Conservation (phyloP, 2,113 vertebrate genomes). For the Aspiorhynchus laticeps region DNA sequence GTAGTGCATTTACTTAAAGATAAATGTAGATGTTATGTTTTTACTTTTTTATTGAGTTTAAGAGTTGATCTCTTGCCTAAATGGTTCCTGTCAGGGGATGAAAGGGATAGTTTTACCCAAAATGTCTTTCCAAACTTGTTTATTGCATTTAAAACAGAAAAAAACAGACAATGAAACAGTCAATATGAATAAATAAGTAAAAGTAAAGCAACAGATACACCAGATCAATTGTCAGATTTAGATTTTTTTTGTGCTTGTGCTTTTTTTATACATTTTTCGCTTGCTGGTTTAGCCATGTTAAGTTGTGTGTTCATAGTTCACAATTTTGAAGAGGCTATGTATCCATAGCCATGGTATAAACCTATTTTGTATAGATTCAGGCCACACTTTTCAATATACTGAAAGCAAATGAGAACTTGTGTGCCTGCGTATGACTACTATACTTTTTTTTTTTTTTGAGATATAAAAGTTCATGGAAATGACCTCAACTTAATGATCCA, state of each 20-base stretch:
- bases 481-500: background rate
- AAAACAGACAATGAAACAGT: background rate
- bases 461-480: background rate
- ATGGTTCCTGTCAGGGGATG: background rate
- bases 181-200: background rate
- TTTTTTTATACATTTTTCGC: background rate
- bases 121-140: background rate
- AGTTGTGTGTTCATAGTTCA: background rate
- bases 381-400: background rate
- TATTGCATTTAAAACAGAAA: background rate
- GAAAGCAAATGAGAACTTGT: background rate
- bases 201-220: background rate
- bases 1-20: background rate
- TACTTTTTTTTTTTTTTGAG: background rate
- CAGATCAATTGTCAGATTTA: background rate
- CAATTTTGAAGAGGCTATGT: background rate
- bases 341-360: background rate
- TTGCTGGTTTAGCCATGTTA: background rate
- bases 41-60: background rate
- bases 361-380: background rate
- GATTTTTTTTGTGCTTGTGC: too few relatives aligned
- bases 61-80: slow-evolving; percentile 13
- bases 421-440: background rate
- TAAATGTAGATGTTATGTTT: background rate
- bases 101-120: slow-evolving; percentile 8